Evolutionary conservation across 2,113 vertebrate genomes (phyloP).

Genomic region (Hippocampus guttulatus): DNA sequence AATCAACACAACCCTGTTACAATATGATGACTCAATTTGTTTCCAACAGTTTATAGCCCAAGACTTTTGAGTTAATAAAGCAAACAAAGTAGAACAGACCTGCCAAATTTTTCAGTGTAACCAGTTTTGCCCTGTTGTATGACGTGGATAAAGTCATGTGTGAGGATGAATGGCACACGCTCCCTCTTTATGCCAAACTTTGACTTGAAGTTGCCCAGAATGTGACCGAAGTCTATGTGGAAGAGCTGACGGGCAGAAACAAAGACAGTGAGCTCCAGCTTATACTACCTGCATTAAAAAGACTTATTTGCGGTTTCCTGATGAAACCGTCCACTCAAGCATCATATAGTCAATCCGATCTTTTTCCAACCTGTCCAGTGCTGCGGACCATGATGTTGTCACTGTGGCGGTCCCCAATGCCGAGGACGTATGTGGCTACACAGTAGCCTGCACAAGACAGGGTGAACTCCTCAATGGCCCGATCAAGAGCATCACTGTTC

Average conservation of each 20-base stretch:
- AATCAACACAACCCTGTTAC: not conserved
- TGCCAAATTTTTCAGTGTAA: conserved; percentile 95
- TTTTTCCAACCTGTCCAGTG: conserved; percentile 85
- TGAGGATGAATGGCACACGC: conserved; percentile 97
- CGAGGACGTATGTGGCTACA: conserved; percentile 97
- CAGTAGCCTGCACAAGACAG: conserved; percentile 98
- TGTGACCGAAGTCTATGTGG: conserved; percentile 98
- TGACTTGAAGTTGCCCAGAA: conserved; percentile 98
- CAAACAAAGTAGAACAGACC: conserved; percentile 68
- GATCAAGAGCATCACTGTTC: conserved; percentile 87
- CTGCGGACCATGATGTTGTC: conserved; percentile 99
- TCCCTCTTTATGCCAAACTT: conserved; percentile 99
- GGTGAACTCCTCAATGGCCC: conserved; percentile 96
- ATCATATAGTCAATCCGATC: not conserved
- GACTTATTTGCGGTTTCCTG: not conserved
- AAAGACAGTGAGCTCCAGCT: not conserved
- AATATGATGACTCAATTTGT: not conserved
- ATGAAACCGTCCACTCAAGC: not conserved
- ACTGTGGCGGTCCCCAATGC: conserved; percentile 96
- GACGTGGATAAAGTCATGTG: conserved; percentile 98
- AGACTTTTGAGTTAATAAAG: not conserved
- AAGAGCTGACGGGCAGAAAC: conserved; percentile 78
- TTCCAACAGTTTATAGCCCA: not conserved
- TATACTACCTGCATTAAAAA: not conserved
- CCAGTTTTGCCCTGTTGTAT: conserved; percentile 98